Conservation (phyloP, 2,888 invertebrate genomes). For the Chrysomela aeneicollis region DNA sequence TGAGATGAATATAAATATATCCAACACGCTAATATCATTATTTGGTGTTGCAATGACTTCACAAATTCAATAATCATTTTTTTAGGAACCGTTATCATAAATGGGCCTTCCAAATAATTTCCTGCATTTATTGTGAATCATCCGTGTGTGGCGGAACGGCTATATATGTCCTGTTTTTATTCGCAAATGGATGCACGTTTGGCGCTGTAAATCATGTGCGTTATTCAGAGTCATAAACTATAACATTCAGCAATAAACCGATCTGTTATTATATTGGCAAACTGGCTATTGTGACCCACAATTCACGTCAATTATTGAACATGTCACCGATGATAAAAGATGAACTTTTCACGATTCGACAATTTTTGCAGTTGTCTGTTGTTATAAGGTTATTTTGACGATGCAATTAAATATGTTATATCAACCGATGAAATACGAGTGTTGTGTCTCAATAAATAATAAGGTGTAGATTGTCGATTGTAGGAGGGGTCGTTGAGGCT, state of each 20-base stretch:
- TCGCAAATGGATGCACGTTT: conserved; percentile 4
- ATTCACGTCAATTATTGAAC: conserved; percentile 21
- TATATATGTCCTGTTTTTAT: conserved; percentile 5
- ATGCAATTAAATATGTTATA: too few species aligned
- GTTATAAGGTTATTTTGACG: too few species aligned
- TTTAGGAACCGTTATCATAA: neutral
- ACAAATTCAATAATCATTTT: neutral
- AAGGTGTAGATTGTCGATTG: too few species aligned
- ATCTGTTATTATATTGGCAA: conserved; percentile 19
- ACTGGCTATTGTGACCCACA: conserved; percentile 15
- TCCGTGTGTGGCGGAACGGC: conserved; percentile 1
- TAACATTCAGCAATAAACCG: conserved; percentile 20
- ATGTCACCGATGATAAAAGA: conserved; percentile 11
- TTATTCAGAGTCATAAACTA: conserved; percentile 22
- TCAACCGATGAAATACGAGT: too few species aligned
- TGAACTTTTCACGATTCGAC: neutral
- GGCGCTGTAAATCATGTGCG: conserved; percentile 29
- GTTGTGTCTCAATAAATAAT: too few species aligned
- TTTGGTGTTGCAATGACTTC: too few species aligned
- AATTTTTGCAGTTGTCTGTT: neutral
- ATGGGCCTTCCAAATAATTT: conserved; percentile 2
- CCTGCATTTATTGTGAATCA: conserved; percentile 7
- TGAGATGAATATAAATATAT: too few species aligned
- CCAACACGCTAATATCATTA: too few species aligned
- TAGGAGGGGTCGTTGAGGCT: too few species aligned